A percentile compares a stretch with the other conserved stretches of the same genome.
Conservation (phyloP, 1,140 invertebrate species). For the Dendrolimus punctatus region DNA sequence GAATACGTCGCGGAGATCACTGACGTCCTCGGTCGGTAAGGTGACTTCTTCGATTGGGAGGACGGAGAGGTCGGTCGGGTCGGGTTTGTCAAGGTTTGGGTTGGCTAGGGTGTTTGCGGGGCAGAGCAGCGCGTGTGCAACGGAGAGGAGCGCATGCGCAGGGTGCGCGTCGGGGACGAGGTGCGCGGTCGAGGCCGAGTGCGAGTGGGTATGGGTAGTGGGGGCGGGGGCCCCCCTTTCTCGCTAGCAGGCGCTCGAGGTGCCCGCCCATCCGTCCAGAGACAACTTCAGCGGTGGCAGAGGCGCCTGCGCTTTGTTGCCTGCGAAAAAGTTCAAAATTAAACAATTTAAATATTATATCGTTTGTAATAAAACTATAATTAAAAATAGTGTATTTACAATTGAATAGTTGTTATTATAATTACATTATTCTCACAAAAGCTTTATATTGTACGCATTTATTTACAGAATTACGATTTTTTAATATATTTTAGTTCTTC, state of each 20-base stretch:
- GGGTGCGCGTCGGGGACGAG: constrained; percentile 39
- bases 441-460: too few relatives aligned
- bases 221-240: constrained; percentile 36
- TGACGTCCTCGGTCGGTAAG: constrained; percentile 48
- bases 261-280: constrained; percentile 50
- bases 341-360: too few relatives aligned
- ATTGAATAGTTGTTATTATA: too few relatives aligned
- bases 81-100: constrained; percentile 2
- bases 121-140: constrained; percentile 42
- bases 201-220: constrained; percentile 10
- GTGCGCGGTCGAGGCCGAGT: constrained; percentile 23
- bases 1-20: constrained; percentile 64
- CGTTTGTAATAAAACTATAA: too few relatives aligned
- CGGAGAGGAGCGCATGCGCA: constrained; percentile 49
- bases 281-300: constrained; percentile 49
- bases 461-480: too few relatives aligned
- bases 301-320: constrained; percentile 53
- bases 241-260: constrained; percentile 60
- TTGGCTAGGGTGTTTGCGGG: constrained; percentile 35
- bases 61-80: constrained; percentile 11
- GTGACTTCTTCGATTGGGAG: constrained; percentile 48
- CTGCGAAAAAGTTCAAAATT: constrained; percentile 16
- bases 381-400: too few relatives aligned
- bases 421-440: too few relatives aligned
- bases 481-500: too few relatives aligned